These are phyloP conservation scores for Notamacropus eugenii DNA, from an alignment of 2,797 vertebrate species.

Conservation along the genomic window DNA sequence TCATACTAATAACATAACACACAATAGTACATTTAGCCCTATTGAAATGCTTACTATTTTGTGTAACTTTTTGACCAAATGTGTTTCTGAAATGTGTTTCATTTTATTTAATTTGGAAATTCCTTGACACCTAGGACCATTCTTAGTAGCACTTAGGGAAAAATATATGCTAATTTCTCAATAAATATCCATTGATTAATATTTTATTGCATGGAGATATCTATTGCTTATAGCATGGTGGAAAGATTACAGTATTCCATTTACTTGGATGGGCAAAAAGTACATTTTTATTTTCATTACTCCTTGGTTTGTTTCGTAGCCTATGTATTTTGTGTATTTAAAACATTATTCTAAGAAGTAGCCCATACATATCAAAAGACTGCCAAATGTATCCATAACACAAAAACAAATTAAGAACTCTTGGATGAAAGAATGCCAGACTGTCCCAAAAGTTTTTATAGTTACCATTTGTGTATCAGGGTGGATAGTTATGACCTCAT, in stretches of 20 bases:
- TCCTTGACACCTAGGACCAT: neutral
- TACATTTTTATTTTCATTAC: neutral
- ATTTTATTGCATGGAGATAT: neutral
- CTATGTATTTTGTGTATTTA: neutral
- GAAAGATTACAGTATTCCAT: neutral
- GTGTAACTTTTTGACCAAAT: neutral
- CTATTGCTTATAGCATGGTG: neutral
- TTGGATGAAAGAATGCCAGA: neutral
- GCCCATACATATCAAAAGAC: neutral
- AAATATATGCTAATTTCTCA: neutral
- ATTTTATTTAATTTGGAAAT: neutral
- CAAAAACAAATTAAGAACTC: neutral
- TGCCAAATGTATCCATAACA: neutral
- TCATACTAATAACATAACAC: too few species aligned
- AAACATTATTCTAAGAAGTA: neutral
- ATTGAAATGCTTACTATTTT: neutral
- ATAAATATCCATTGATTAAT: neutral
- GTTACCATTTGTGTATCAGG: neutral
- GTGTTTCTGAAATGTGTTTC: neutral
- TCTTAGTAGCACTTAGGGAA: neutral
- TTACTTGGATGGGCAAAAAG: neutral
- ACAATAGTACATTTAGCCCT: too few species aligned
- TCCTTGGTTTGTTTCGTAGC: neutral
- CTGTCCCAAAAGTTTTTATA: neutral
- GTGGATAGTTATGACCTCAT: neutral